Evolutionary conservation across 2,888 invertebrate species (phyloP).

Genomic region (Dioctria linearis): DNA sequence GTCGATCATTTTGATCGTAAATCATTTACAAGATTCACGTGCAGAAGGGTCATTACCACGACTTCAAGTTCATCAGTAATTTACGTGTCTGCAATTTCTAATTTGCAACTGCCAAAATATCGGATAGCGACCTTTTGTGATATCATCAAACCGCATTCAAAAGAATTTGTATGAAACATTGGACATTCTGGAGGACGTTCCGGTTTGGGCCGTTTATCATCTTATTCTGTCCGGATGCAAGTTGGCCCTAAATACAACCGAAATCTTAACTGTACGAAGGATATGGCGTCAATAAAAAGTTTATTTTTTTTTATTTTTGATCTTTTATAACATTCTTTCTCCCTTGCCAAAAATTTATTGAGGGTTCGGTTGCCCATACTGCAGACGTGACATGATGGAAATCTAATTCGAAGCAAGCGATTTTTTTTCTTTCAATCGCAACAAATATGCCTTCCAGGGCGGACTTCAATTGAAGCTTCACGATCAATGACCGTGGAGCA

Average conservation of each 20-base stretch:
- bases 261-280: background rate
- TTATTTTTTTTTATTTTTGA: too few relatives aligned
- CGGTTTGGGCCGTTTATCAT: too few relatives aligned
- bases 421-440: background rate
- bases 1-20: conserved; percentile 35
- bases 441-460: background rate
- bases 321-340: background rate
- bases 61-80: conserved; percentile 18
- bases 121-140: conserved; percentile 3
- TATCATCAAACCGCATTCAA: conserved; percentile 14
- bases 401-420: conserved; percentile 25
- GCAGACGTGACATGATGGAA: conserved; percentile 39
- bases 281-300: conserved; percentile 6
- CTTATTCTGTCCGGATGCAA: too few relatives aligned
- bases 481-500: conserved; percentile 41
- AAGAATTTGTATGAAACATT: background rate
- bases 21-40: conserved; percentile 41
- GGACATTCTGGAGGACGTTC: background rate
- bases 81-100: conserved; percentile 51
- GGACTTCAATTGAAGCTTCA: conserved; percentile 31
- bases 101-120: conserved; percentile 50
- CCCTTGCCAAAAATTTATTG: conserved; percentile 27
- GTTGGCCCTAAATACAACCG: too few relatives aligned
- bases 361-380: background rate
- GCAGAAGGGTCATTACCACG: conserved; percentile 45